A percentile compares a stretch with the other conserved stretches of the same genome.
These are phyloP conservation scores for Trypoxylus dichotomus DNA, from an alignment of 1,140 invertebrate species.

Conservation along the genomic window DNA sequence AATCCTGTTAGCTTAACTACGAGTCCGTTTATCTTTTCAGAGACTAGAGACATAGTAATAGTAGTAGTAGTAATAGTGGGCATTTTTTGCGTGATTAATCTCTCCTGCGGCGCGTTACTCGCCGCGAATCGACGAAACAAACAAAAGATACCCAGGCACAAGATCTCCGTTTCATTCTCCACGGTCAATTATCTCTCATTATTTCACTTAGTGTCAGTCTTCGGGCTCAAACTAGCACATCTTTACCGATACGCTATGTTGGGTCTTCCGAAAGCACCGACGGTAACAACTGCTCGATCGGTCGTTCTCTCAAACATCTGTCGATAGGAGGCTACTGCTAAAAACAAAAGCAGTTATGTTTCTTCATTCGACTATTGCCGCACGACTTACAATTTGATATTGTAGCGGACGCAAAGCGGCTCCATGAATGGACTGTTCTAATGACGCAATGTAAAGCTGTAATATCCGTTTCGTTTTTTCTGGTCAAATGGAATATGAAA, in stretches of 20 bases:
- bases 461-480: background rate
- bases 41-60: background rate
- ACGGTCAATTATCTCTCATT: conserved; percentile 6
- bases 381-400: background rate
- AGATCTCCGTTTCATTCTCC: conserved; percentile 1
- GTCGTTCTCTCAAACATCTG: background rate
- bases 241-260: background rate
- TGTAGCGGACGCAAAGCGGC: background rate
- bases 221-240: background rate
- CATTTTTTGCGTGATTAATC: conserved; percentile 3
- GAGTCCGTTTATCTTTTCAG: background rate
- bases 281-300: background rate
- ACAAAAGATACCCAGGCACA: background rate
- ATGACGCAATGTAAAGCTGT: background rate
- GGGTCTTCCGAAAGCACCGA: background rate
- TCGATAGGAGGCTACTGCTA: background rate
- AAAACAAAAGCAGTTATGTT: background rate
- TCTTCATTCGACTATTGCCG: background rate
- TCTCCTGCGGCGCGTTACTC: background rate
- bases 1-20: background rate
- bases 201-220: background rate
- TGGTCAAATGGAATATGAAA: too few relatives aligned
- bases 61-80: background rate
- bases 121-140: background rate
- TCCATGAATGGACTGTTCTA: background rate